Evolutionary conservation across 2,113 vertebrate genomes (phyloP), one percentile per base, ranked within the genome.

Genomic region (Boulengeromyrus knoepffleri): DNA sequence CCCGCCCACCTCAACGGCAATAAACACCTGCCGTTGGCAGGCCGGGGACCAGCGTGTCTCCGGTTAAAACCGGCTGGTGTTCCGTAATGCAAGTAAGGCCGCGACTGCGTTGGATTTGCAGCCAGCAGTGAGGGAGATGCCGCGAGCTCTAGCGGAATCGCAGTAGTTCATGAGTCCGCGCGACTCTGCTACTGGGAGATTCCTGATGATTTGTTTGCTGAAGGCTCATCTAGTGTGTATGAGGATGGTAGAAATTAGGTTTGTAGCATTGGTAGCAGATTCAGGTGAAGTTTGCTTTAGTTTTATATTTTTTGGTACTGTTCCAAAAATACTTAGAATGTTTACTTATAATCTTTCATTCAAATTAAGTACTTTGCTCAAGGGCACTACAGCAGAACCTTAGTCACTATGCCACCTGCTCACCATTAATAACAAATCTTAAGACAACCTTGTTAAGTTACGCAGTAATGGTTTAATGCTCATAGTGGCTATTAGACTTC

Each of bases 1-100:
- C 93, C 94, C 91, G 77, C 91, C 91, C 94, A 94, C 94, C 93
- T 95, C 93, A 50, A 90, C 15, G 24, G 46, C 92, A 93, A 92
- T 91, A 91, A 93, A 94, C 95, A 96, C 96, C 96, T 96, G 96
- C 94, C 94, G 95, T 93, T 90, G 93, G 93, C 91, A 88, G 92
- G 31, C 8, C 9, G 2, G 52, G 89, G 0, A 36, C 80, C 58
- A 85, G 53, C 10, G 46, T 42, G 93, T 85, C 90, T 91, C 85
- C 88, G 92, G 91, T 83, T 91, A 27, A 39, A 92, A 90, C 92
- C n/a, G 89, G 88, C 92, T 90, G 89, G 88, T 94, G 56, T 92
- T 92, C 91, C 93, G 92, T 94, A 91, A 92, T 91, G 93, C 89
- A 89, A 86, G 92, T 89, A 62, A 88, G 66, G 93, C 92, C 39